These are phyloP conservation scores for Diploscapter pachys DNA, from an alignment of 1,140 invertebrate species.

Conservation along the genomic window DNA sequence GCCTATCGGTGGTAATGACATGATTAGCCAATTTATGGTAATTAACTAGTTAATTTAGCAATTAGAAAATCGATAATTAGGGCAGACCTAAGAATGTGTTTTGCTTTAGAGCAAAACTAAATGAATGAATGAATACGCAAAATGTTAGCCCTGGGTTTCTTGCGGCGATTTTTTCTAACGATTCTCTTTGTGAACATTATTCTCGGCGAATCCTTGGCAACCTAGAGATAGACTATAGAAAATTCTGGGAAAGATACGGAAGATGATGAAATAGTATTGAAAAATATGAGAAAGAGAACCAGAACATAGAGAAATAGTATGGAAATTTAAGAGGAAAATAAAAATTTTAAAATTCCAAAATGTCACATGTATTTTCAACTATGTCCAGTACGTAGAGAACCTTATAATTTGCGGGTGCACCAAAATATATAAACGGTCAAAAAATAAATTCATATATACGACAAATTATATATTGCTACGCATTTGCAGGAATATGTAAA, in stretches of 20 bases:
- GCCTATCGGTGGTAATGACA: too few species aligned
- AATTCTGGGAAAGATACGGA: not conserved
- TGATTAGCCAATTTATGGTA: too few species aligned
- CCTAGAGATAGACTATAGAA: not conserved
- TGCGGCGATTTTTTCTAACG: too few species aligned
- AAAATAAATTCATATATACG: not conserved
- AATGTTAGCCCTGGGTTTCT: not conserved
- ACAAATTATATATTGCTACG: not conserved
- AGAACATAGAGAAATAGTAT: not conserved
- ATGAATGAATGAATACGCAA: not conserved
- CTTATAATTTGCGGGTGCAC: not conserved
- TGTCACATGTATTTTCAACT: too few species aligned
- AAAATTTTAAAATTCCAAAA: not conserved
- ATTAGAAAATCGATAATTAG: too few species aligned
- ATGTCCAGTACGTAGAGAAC: too few species aligned
- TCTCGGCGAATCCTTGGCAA: too few species aligned
- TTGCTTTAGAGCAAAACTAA: slow-evolving; percentile 7
- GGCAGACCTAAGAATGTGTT: not conserved
- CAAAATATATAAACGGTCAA: not conserved
- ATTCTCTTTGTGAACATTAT: too few species aligned
- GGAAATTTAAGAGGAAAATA: not conserved
- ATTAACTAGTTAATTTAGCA: too few species aligned
- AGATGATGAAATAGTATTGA: slow-evolving; percentile 1
- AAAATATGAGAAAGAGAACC: not conserved
- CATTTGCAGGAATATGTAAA: too few species aligned